These are phyloP conservation scores for Troilus luridus DNA, from an alignment of 2,888 invertebrate genomes.

Conservation along the genomic window DNA sequence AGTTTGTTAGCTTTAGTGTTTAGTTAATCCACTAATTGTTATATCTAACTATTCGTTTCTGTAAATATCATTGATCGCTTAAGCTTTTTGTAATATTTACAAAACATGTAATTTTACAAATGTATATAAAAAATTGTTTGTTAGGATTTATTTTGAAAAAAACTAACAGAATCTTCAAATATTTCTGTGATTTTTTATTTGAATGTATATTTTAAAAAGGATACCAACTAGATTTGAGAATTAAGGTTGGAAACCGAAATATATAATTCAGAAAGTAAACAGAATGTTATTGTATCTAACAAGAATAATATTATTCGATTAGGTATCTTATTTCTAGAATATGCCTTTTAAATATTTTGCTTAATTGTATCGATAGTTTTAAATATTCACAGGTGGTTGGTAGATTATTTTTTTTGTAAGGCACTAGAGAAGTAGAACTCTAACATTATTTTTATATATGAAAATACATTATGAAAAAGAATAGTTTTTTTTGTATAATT, in stretches of 20 bases:
- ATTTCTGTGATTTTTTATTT: no score
- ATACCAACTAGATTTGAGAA: not conserved
- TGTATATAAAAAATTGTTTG: no score
- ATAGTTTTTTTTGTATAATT: not conserved
- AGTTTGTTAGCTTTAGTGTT: not conserved
- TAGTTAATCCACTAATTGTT: not conserved
- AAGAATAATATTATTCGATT: not conserved
- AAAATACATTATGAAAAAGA: slow-evolving; percentile 13
- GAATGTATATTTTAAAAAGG: no score
- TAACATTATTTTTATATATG: slow-evolving; percentile 6
- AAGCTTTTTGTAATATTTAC: not conserved
- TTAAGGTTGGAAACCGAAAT: not conserved
- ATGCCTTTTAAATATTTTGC: slow-evolving; percentile 7
- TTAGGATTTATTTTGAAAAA: no score
- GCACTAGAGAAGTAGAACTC: slow-evolving; percentile 9
- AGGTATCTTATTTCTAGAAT: not conserved
- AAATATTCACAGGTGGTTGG: slow-evolving; percentile 11
- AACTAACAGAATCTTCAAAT: no score
- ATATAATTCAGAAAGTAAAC: not conserved
- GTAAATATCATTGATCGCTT: not conserved
- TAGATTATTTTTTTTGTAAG: not conserved
- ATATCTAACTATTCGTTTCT: not conserved
- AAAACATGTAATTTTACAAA: not conserved
- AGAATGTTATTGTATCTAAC: not conserved
- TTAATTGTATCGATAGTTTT: not conserved